phyloP scores from a whole-genome alignment of 1,140 invertebrate species.

The Drosophila quadrilineata region DNA sequence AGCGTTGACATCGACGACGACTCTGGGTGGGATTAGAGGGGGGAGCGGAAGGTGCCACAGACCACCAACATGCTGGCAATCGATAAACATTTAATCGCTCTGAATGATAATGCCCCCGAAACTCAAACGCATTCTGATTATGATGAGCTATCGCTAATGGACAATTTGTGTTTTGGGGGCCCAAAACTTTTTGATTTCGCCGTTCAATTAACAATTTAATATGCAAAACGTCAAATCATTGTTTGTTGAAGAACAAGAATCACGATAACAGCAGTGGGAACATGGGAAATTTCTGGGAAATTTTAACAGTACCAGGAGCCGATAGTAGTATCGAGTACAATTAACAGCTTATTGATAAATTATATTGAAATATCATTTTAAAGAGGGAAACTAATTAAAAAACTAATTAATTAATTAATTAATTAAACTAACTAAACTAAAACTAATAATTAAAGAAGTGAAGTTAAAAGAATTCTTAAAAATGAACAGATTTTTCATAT shows the following conservation, averaged over 20 bases:
- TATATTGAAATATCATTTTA: too few relatives aligned
- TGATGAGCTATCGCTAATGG: slow-evolving; percentile 54
- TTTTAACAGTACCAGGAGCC: too few relatives aligned
- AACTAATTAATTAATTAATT: too few relatives aligned
- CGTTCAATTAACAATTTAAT: slow-evolving; percentile 52
- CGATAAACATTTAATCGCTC: slow-evolving; percentile 68
- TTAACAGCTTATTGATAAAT: too few relatives aligned
- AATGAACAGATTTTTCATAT: too few relatives aligned
- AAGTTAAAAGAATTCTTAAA: too few relatives aligned
- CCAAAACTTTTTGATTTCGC: slow-evolving; percentile 50
- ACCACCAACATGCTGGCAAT: slow-evolving; percentile 60
- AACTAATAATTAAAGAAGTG: too few relatives aligned
- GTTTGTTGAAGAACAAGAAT: not conserved
- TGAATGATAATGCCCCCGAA: slow-evolving; percentile 59
- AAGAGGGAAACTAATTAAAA: too few relatives aligned
- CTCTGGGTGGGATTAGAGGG: not conserved
- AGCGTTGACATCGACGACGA: slow-evolving; percentile 40
- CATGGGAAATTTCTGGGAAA: slow-evolving; percentile 37
- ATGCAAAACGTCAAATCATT: slow-evolving; percentile 53
- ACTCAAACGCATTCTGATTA: slow-evolving; percentile 29
- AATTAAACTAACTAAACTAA: too few relatives aligned
- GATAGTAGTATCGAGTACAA: too few relatives aligned
- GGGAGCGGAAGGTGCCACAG: too few relatives aligned
- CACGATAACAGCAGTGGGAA: too few relatives aligned
- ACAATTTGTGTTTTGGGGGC: slow-evolving; percentile 63